Base-by-base conservation (phyloP, 2,113 vertebrate species). In the Choloepus hoffmanni region DNA sequence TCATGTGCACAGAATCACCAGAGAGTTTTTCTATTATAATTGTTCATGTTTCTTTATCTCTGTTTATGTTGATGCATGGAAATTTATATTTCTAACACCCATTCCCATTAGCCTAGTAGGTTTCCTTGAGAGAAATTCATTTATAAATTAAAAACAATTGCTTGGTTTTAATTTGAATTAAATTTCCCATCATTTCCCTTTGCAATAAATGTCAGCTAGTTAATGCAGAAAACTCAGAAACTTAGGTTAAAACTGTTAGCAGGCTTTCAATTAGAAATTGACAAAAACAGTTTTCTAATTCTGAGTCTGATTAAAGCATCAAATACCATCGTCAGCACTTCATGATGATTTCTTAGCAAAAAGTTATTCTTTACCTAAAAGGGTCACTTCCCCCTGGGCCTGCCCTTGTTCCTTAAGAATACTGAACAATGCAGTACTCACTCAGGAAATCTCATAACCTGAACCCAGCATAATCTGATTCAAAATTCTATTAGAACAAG, bases 171-270 rank as follows among this genome's bases (percentile, higher is more conserved):
- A 89, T 48, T 89, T 91, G 63, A 79, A 94, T 96, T 65, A 62
- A 94, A 93, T 63, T 65, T 78, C 16, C 65, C 23, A 79, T 76
- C 76, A 68, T 88, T 96, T 94, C 65, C 8, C 40, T 95, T 77
- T 63, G 40, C 33, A 88, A 15, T 82, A 87, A 79, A 85, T 92
- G 5, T 93, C 77, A 73, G 19, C 45, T 82, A 53, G 62, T 68
- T 96, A 96, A 83, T 30, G 62, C 55, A 94, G 40, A 96, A 94
- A 93, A 70, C 19, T 40, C 36, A 65, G 77, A 96, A 40, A 77
- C n/a, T 84, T 96, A 48, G 50, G 36, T 94, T 92, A 58, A 92
- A 96, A 95, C n/a, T 84, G 86, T 95, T 90, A 89, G 53, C 83
- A 94, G 92, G 93, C 53, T 76, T n/a, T 23, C 19, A 72, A n/a